phyloP scores from a whole-genome alignment of 2,113 vertebrate species.

The Gobio gobio region DNA sequence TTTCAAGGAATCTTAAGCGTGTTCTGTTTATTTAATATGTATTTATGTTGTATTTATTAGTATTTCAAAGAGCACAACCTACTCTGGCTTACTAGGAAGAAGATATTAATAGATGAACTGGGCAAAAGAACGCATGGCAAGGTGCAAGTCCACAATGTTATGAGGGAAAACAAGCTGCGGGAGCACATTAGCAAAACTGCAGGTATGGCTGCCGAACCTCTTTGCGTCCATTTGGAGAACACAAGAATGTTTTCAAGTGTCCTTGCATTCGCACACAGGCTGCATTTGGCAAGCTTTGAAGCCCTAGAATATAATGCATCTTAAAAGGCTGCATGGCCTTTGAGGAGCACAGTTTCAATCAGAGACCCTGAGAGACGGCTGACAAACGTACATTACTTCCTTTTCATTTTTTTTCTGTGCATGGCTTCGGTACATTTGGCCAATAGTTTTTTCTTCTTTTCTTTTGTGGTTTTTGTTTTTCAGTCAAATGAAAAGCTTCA shows the following conservation, averaged over 20 bases:
- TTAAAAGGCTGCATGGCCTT: slow-evolving; percentile 71
- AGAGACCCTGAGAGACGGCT: slow-evolving; percentile 57
- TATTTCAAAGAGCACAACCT: not conserved
- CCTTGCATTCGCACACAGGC: slow-evolving; percentile 69
- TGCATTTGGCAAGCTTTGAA: slow-evolving; percentile 79
- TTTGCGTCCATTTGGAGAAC: slow-evolving; percentile 81
- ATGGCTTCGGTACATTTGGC: not conserved
- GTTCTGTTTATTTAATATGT: not conserved
- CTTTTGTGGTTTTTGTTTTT: not conserved
- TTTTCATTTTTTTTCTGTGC: not conserved
- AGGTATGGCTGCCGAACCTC: slow-evolving; percentile 69
- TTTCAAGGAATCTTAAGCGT: not conserved
- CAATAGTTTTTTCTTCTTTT: not conserved
- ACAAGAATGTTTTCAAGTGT: slow-evolving; percentile 75
- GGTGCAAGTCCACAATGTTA: slow-evolving; percentile 31
- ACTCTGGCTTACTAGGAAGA: slow-evolving; percentile 9
- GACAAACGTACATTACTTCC: slow-evolving; percentile 52
- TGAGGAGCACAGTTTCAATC: slow-evolving; percentile 69
- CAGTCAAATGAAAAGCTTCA: not conserved
- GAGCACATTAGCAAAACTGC: slow-evolving; percentile 70
- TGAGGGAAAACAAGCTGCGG: slow-evolving; percentile 55
- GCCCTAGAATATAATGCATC: slow-evolving; percentile 75
- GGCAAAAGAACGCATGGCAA: not conserved
- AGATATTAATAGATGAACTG: not conserved
- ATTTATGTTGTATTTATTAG: not conserved